These are phyloP conservation scores for Eristalis intricaria DNA, from an alignment of 2,888 invertebrate species.

Conservation along the genomic window DNA sequence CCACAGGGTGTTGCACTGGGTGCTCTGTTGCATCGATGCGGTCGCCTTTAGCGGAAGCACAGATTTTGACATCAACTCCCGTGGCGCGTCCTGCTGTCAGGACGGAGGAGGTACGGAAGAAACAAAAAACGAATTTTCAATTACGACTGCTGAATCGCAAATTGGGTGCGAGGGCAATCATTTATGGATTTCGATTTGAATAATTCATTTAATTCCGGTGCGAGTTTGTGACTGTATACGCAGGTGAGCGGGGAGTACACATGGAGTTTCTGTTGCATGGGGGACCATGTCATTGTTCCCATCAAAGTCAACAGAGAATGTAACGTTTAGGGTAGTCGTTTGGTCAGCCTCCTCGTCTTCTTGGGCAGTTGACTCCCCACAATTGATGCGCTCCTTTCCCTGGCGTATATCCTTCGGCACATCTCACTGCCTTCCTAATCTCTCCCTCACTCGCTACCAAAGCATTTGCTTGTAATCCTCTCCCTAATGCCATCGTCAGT, in stretches of 20 bases:
- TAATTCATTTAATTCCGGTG: conserved; percentile 48
- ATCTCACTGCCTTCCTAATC: no score
- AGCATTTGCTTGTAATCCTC: background rate
- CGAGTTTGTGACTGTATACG: background rate
- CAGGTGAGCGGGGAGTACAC: background rate
- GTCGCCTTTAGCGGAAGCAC: conserved; percentile 19
- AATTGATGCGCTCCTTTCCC: no score
- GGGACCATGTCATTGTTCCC: no score
- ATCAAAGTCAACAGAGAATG: no score
- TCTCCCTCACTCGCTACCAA: no score
- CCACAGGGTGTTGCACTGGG: background rate
- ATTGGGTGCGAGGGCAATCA: conserved; percentile 25
- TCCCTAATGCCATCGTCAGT: background rate
- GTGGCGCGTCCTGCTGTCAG: no score
- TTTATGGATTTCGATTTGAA: conserved; percentile 54
- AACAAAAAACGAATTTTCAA: background rate
- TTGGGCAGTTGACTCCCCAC: no score
- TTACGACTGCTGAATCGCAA: conserved; percentile 31
- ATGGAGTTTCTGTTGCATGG: background rate
- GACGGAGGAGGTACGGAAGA: background rate
- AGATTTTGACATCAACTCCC: conserved; percentile 22
- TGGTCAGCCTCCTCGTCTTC: no score
- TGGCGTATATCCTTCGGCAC: no score
- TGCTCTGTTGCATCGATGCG: background rate
- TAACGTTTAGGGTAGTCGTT: no score